Conservation (phyloP, 2,888 invertebrate genomes). For the Drosophila vallismaia region DNA sequence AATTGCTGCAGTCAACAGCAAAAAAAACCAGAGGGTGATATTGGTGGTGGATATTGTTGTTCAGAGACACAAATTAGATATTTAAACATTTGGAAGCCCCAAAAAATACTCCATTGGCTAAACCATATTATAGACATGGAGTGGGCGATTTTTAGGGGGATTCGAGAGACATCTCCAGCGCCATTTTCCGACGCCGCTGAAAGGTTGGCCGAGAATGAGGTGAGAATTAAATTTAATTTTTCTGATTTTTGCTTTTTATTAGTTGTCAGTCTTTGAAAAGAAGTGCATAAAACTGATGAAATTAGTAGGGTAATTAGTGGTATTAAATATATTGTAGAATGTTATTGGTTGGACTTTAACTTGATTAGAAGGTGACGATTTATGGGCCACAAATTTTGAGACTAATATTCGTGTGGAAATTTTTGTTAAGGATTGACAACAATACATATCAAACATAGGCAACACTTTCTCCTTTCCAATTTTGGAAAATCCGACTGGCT, state of each 20-base stretch:
- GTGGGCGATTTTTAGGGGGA: constrained; percentile 25
- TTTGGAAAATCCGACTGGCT: constrained; percentile 32
- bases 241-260: constrained; percentile 25
- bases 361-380: constrained; percentile 18
- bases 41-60: constrained; percentile 32
- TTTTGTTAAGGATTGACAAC: background rate
- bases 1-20: constrained; percentile 76
- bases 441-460: background rate
- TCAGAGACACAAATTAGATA: constrained; percentile 66
- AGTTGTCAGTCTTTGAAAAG: constrained; percentile 33
- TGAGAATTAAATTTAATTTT: constrained; percentile 45
- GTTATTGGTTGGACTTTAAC: background rate
- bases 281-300: constrained; percentile 38
- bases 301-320: constrained; percentile 38
- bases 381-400: constrained; percentile 3
- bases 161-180: constrained; percentile 30
- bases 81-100: constrained; percentile 48
- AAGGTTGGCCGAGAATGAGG: constrained; percentile 31
- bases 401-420: background rate
- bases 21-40: constrained; percentile 14
- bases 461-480: constrained; percentile 20
- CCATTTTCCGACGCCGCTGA: constrained; percentile 27
- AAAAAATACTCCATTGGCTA: constrained; percentile 68
- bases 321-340: constrained; percentile 20
- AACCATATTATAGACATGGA: constrained; percentile 37